phyloP scores from a whole-genome alignment of 2,113 vertebrate genomes.

The Catharus minimus region DNA sequence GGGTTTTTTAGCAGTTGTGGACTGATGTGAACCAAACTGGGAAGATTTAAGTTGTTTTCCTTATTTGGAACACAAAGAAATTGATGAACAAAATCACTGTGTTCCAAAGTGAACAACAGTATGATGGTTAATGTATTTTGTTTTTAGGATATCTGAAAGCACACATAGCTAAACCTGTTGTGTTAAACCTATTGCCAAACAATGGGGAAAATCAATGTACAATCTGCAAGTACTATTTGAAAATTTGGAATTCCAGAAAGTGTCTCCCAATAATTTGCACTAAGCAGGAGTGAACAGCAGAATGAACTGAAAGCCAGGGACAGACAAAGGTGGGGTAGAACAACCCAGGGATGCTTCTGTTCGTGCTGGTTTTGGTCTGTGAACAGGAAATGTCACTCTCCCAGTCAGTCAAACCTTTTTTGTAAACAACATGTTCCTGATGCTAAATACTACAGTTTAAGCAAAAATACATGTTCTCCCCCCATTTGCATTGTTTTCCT shows the following conservation, averaged over 20 bases:
- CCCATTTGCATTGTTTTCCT: background rate
- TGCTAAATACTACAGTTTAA: background rate
- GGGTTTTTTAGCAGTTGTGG: background rate
- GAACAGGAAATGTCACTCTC: background rate
- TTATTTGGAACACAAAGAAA: background rate
- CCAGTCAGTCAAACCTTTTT: background rate
- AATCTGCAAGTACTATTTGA: background rate
- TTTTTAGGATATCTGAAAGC: background rate
- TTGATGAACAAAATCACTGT: background rate
- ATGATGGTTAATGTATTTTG: background rate
- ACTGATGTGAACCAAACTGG: background rate
- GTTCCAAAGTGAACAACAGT: background rate
- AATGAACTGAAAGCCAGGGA: background rate
- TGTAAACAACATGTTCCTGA: background rate
- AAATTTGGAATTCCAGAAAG: background rate
- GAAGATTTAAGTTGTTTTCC: background rate
- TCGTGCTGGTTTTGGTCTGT: background rate
- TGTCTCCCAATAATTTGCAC: background rate
- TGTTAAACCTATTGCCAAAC: background rate
- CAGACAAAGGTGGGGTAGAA: background rate
- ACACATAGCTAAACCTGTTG: background rate
- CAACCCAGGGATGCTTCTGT: background rate
- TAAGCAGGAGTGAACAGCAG: background rate
- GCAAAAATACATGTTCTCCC: background rate
- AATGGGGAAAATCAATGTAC: background rate